Percentiles rank a stretch among this genome's conserved stretches.
These are phyloP conservation scores for Enteromius paludinosus DNA, from an alignment of 2,797 vertebrate species.

Conservation along the genomic window DNA sequence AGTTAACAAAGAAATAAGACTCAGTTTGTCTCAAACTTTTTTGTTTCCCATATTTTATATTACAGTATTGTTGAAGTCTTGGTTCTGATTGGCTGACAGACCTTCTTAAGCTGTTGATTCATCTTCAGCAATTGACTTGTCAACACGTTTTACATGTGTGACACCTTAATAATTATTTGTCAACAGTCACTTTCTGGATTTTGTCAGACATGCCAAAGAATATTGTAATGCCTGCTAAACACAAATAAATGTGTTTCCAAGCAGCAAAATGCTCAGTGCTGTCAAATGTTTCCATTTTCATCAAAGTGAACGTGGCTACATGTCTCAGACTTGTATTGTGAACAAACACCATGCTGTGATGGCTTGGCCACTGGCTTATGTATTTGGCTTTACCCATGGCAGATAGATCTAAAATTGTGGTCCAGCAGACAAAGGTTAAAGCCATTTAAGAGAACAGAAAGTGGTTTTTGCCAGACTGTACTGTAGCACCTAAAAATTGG, in stretches of 20 bases:
- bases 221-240: slow-evolving; percentile 23
- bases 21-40: neutral
- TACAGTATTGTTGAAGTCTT: neutral
- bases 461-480: slow-evolving; percentile 16
- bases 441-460: slow-evolving; percentile 38
- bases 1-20: neutral
- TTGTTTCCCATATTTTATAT: neutral
- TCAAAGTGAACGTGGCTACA: slow-evolving; percentile 20
- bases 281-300: slow-evolving; percentile 41
- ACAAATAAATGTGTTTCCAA: slow-evolving; percentile 43
- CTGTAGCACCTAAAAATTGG: too few relatives aligned
- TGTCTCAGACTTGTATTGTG: slow-evolving; percentile 32
- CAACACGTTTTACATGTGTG: neutral
- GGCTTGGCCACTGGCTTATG: slow-evolving; percentile 41
- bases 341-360: slow-evolving; percentile 51
- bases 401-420: slow-evolving; percentile 39
- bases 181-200: slow-evolving; percentile 23
- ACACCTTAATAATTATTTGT: slow-evolving; percentile 7
- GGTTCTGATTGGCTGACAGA: slow-evolving; percentile 1
- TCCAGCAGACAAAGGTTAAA: slow-evolving; percentile 37
- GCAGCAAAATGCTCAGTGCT: slow-evolving; percentile 34
- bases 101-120: slow-evolving; percentile 11
- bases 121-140: neutral
- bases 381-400: slow-evolving; percentile 45
- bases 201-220: slow-evolving; percentile 35